Evolutionary conservation across 2,888 invertebrate species (phyloP).

Genomic region (Byasa hedistus): DNA sequence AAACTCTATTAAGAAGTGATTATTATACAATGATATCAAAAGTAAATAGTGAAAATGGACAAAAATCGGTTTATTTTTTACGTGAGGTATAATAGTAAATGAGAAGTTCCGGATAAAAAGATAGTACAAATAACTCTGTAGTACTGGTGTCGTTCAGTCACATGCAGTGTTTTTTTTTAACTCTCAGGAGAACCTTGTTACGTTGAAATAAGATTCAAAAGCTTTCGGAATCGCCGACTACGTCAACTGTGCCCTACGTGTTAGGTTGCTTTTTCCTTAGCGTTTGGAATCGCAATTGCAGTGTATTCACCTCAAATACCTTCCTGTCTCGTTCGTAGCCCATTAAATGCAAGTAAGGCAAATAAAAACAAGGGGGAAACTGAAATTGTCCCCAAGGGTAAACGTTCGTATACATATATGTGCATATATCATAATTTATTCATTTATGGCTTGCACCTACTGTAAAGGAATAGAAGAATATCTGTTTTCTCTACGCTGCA

Average conservation of each 20-base stretch:
- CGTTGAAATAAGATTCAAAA: slow-evolving; percentile 19
- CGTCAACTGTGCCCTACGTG: slow-evolving; percentile 27
- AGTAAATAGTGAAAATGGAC: background rate
- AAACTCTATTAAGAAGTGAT: background rate
- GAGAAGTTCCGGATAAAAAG: background rate
- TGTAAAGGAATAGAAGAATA: background rate
- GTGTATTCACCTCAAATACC: slow-evolving; percentile 58
- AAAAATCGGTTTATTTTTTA: background rate
- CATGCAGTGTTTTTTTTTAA: background rate
- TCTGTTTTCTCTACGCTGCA: background rate
- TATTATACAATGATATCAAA: background rate
- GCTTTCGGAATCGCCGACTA: background rate
- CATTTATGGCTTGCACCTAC: slow-evolving; percentile 14
- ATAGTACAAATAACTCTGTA: background rate
- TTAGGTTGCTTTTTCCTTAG: slow-evolving; percentile 35
- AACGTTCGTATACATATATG: slow-evolving; percentile 32
- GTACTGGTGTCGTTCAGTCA: background rate
- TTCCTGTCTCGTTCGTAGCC: slow-evolving; percentile 48
- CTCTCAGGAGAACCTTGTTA: background rate
- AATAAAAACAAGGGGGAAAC: slow-evolving; percentile 52
- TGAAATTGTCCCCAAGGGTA: slow-evolving; percentile 58
- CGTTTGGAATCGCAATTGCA: slow-evolving; percentile 48
- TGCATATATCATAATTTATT: slow-evolving; percentile 35
- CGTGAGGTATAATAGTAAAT: background rate
- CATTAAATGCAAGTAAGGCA: slow-evolving; percentile 44